These are phyloP conservation scores for Ophion ellenae DNA, from an alignment of 2,888 invertebrate species.

Conservation along the genomic window DNA sequence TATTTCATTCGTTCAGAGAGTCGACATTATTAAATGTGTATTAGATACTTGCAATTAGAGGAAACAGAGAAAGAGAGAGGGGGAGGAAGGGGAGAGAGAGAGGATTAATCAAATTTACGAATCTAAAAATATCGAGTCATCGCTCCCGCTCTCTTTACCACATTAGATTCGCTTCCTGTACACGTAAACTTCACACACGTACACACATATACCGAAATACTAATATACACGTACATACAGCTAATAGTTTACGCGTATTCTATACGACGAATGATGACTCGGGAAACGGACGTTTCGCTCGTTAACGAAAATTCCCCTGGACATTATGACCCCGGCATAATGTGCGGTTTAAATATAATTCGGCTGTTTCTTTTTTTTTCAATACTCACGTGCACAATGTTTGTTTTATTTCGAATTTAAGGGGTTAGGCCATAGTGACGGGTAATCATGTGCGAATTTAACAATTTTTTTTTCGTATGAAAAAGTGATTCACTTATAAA, in stretches of 20 bases:
- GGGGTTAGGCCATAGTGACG: no score
- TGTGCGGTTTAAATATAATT: not conserved
- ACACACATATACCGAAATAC: not conserved
- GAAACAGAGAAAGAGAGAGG: not conserved
- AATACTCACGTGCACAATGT: no score
- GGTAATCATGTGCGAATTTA: no score
- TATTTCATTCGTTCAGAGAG: not conserved
- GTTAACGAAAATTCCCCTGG: conserved; percentile 56
- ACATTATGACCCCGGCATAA: conserved; percentile 34
- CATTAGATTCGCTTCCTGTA: conserved; percentile 63
- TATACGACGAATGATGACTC: conserved; percentile 59
- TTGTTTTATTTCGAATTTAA: no score
- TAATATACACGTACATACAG: conserved; percentile 12
- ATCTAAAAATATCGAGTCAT: conserved; percentile 62
- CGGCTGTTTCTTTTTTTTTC: not conserved
- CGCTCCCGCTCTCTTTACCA: conserved; percentile 62
- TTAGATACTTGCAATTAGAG: not conserved
- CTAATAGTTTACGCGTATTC: conserved; percentile 24
- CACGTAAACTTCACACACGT: conserved; percentile 15
- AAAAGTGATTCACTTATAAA: no score
- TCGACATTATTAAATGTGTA: not conserved
- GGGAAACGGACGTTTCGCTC: conserved; percentile 64
- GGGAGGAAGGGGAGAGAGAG: not conserved
- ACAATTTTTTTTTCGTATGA: no score
- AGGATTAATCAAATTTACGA: conserved; percentile 62